Base-by-base conservation (phyloP, 2,113 vertebrate genomes). In the Halcyon malimbica region DNA sequence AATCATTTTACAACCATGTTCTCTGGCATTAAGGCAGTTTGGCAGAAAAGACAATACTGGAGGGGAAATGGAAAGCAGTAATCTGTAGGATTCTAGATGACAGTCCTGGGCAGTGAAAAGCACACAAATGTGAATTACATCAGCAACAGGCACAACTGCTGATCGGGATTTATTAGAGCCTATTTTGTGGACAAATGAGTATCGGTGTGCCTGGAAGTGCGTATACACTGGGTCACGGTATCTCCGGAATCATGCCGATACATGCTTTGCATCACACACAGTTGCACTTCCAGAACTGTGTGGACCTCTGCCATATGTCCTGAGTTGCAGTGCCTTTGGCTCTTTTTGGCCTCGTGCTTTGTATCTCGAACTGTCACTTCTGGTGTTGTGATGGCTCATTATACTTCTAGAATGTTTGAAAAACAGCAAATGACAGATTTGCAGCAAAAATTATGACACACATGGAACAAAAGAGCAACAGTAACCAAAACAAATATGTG, bases 141-240 rank as follows among this genome's bases (percentile, higher is more conserved):
- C 37, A 75, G 4, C 23, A 96, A 41, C 57, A 63, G 86, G 63
- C 60, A 75, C 68, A 83, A 94, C 50, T 75, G 41, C 83, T 82
- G 23, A 92, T 87, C 78, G 62, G 96, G 90, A 95, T 96, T 96
- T 93, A 97, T 96, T 96, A 77, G n/a, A 87, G 64, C 71, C 88
- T 96, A 20, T 95, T 96, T 65, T 44, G 64, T 93, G 93, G 78
- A 90, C 90, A 94, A 94, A 95, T 90, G 94, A 64, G n/a, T 93
- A 13, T 65, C 3, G 5, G 62, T 90, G 81, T 67, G 92, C 90
- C 92, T 95, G 69, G 91, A 96, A 95, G 73, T 31, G 48, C 56
- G 78, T 25, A 28, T 48, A 16, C 46, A 11, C 16, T 28, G 29
- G 8, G 50, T n/a, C 37, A 3, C 68, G 62, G 69, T 65, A 13